A percentile compares a stretch with the other conserved stretches of the same genome.
These are phyloP conservation scores for Rallus crepitans DNA, from an alignment of 2,797 vertebrate genomes.

Conservation along the genomic window DNA sequence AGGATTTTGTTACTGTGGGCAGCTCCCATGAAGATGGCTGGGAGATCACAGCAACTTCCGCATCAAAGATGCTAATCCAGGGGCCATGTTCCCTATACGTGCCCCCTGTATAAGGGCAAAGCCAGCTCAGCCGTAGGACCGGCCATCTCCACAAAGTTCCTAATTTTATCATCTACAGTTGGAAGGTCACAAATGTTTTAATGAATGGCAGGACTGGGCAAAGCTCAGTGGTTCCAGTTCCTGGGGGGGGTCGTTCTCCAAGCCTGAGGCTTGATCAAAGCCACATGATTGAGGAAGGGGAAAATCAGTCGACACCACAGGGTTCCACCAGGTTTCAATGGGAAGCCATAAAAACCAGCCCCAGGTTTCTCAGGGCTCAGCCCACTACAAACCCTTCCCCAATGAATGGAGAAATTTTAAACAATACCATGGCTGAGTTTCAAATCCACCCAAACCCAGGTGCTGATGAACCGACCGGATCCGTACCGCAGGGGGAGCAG, in stretches of 20 bases:
- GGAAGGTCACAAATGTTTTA: neutral
- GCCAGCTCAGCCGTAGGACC: neutral
- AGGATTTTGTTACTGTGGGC: fast-evolving
- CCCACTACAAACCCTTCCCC: slow-evolving; percentile 45
- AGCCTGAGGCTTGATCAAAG: slow-evolving; percentile 52
- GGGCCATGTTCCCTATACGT: fast-evolving
- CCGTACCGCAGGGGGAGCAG: slow-evolving; percentile 32
- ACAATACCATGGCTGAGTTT: slow-evolving; percentile 61
- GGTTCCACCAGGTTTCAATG: slow-evolving; percentile 66
- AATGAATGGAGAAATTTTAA: slow-evolving; percentile 47
- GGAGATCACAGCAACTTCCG: neutral
- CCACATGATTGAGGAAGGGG: slow-evolving; percentile 55
- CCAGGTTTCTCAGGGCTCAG: slow-evolving; percentile 48
- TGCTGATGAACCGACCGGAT: slow-evolving; percentile 42
- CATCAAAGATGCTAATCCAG: neutral
- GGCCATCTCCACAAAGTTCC: neutral
- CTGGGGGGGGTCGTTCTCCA: neutral
- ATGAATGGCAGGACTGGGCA: slow-evolving; percentile 48
- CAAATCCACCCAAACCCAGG: slow-evolving; percentile 54
- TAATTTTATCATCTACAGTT: neutral
- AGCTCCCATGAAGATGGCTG: neutral
- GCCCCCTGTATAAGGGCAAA: neutral
- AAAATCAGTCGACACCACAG: slow-evolving; percentile 45
- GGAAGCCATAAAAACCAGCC: slow-evolving; percentile 61
- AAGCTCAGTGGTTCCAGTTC: slow-evolving; percentile 31